Evolutionary conservation across 2,888 invertebrate species (phyloP).

Genomic region (Patella pellucida): DNA sequence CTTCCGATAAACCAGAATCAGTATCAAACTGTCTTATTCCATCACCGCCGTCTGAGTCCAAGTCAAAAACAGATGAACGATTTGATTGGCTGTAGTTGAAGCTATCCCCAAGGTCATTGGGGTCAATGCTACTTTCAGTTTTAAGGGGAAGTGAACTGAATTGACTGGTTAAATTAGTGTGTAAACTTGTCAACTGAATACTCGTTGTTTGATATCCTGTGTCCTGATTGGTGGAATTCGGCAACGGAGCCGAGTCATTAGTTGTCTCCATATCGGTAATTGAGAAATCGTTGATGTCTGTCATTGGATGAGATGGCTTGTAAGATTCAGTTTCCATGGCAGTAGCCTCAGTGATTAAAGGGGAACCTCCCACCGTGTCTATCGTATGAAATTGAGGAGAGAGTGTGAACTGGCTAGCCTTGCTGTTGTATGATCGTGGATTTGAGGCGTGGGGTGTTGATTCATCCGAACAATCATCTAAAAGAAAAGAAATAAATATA

Average conservation of each 20-base stretch:
- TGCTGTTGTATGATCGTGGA: conserved; percentile 16
- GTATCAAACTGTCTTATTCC: conserved; percentile 19
- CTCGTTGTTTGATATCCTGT: conserved; percentile 67
- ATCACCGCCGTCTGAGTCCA: conserved; percentile 25
- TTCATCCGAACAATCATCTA: conserved; percentile 17
- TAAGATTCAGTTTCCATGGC: background rate
- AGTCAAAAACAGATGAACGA: conserved; percentile 23
- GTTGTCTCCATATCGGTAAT: conserved; percentile 42
- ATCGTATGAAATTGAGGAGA: conserved; percentile 16
- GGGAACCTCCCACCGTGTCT: background rate
- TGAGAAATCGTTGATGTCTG: conserved; percentile 43
- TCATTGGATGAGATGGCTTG: conserved; percentile 38
- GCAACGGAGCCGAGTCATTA: conserved; percentile 42
- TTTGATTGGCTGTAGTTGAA: conserved; percentile 8
- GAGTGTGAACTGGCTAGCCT: conserved; percentile 38
- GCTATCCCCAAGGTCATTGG: conserved; percentile 19
- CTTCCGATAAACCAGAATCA: conserved; percentile 26
- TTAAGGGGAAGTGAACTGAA: conserved; percentile 51
- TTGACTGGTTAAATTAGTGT: conserved; percentile 54
- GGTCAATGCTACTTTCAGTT: conserved; percentile 30
- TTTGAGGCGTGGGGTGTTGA: conserved; percentile 24
- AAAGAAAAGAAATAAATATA: background rate
- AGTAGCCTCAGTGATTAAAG: conserved; percentile 12
- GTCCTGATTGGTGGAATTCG: conserved; percentile 58
- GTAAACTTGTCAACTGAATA: conserved; percentile 48